Percentiles rank a stretch among this genome's conserved stretches.
Conservation (phyloP, 1,140 invertebrate genomes). For the Cyphomyrmex costatus region DNA sequence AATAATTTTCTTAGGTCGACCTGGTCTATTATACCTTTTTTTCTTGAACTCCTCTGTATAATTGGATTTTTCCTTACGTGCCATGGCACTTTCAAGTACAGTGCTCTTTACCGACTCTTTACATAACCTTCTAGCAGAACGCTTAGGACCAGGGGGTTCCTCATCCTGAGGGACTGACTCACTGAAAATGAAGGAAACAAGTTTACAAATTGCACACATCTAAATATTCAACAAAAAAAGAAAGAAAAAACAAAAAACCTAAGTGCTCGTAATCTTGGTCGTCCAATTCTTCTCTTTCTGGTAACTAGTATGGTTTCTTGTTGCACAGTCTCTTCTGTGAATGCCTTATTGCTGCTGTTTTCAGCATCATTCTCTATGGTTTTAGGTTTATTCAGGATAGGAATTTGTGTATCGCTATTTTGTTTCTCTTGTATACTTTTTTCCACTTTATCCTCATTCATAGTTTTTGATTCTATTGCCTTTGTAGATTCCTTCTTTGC, state of each 20-base stretch:
- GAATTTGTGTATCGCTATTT: not conserved
- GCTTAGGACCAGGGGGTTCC: slow-evolving; percentile 83
- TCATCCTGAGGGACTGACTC: slow-evolving; percentile 76
- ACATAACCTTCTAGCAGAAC: slow-evolving; percentile 84
- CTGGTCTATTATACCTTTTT: slow-evolving; percentile 83
- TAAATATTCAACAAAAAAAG: slow-evolving; percentile 45
- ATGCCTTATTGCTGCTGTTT: not conserved
- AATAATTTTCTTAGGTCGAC: slow-evolving; percentile 81
- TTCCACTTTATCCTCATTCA: slow-evolving; percentile 56
- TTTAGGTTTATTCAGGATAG: slow-evolving; percentile 65
- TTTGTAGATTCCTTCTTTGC: slow-evolving; percentile 15
- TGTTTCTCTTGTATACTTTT: slow-evolving; percentile 47
- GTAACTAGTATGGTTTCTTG: slow-evolving; percentile 71
- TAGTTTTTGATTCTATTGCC: slow-evolving; percentile 16
- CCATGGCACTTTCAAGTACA: slow-evolving; percentile 86
- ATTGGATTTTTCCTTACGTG: slow-evolving; percentile 86
- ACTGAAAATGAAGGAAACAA: slow-evolving; percentile 76
- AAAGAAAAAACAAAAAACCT: slow-evolving; percentile 74
- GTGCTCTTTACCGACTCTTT: slow-evolving; percentile 85
- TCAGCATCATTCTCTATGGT: slow-evolving; percentile 52
- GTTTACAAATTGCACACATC: slow-evolving; percentile 52
- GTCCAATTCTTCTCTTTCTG: slow-evolving; percentile 80
- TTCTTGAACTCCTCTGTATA: slow-evolving; percentile 83
- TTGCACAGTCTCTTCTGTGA: slow-evolving; percentile 63
- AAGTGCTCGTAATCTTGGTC: slow-evolving; percentile 79